Conservation (phyloP, 1,140 invertebrate species). For the Triops longicaudatus region DNA sequence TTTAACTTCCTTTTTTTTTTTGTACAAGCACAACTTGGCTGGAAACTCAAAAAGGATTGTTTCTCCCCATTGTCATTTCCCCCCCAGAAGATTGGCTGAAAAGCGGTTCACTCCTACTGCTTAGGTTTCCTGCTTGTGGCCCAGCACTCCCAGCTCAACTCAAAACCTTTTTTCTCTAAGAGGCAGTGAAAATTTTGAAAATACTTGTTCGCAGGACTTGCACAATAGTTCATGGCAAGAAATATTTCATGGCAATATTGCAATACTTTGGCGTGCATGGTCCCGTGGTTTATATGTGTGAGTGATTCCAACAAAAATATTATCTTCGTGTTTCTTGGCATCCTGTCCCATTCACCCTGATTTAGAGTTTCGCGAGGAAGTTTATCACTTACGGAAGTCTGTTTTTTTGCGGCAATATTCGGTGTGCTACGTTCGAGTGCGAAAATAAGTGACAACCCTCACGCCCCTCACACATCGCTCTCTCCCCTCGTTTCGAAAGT, state of each 20-base stretch:
- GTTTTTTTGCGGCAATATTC: too few relatives aligned
- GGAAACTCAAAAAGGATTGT: too few relatives aligned
- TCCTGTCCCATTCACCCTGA: not conserved
- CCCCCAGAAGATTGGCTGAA: not conserved
- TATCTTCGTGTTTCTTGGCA: not conserved
- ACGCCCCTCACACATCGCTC: too few relatives aligned
- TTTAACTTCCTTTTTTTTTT: too few relatives aligned
- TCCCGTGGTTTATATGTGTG: conserved; percentile 1
- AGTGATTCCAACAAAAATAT: not conserved
- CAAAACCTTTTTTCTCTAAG: not conserved
- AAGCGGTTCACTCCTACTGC: not conserved
- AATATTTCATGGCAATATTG: conserved; percentile 11
- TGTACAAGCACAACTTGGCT: too few relatives aligned
- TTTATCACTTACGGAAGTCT: too few relatives aligned
- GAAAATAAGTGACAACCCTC: too few relatives aligned
- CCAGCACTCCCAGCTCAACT: conserved; percentile 2
- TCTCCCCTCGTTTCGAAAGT: not conserved
- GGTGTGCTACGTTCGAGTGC: too few relatives aligned
- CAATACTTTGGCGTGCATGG: conserved; percentile 4
- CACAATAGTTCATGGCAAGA: too few relatives aligned
- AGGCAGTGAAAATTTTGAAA: not conserved
- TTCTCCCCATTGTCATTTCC: too few relatives aligned
- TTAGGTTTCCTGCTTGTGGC: not conserved
- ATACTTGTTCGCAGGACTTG: not conserved
- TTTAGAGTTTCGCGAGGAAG: not conserved